A percentile compares a stretch with the other conserved stretches of the same genome.
Conservation (phyloP, 2,888 invertebrate species). For the Erynnis tages region DNA sequence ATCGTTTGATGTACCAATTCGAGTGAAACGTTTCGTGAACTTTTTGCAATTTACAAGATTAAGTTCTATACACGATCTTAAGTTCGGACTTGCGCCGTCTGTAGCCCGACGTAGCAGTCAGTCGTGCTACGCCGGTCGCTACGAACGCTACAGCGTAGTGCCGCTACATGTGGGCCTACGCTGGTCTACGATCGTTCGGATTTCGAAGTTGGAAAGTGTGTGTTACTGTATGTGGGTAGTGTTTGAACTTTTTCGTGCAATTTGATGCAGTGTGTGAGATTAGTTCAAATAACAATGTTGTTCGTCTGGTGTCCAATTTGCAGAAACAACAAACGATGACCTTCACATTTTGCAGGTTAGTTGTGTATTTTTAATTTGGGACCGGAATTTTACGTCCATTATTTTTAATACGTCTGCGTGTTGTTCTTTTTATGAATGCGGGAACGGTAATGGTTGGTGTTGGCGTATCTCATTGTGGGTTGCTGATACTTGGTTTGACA, state of each 20-base stretch:
- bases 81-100: conserved; percentile 62
- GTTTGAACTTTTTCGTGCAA: conserved; percentile 40
- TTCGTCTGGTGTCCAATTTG: conserved; percentile 51
- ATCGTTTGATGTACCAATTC: conserved; percentile 23
- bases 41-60: conserved; percentile 50
- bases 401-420: conserved; percentile 16
- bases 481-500: background rate
- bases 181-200: conserved; percentile 34
- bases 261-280: conserved; percentile 46
- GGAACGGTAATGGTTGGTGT: background rate
- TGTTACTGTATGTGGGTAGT: conserved; percentile 13
- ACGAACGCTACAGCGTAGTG: conserved; percentile 56
- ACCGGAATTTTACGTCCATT: conserved; percentile 34
- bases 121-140: conserved; percentile 59
- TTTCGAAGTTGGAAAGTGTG: conserved; percentile 16
- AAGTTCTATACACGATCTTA: conserved; percentile 43
- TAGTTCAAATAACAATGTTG: conserved; percentile 47
- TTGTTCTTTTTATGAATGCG: conserved; percentile 4
- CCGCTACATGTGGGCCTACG: conserved; percentile 43
- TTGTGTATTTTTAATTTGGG: conserved; percentile 66
- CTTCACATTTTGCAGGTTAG: conserved; percentile 71
- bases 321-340: conserved; percentile 65
- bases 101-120: conserved; percentile 53
- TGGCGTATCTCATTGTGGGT: background rate
- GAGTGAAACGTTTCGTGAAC: conserved; percentile 43